Percentiles rank a stretch among this genome's conserved stretches.
phyloP scores from a whole-genome alignment of 1,140 invertebrate genomes.

The Episyrphus balteatus region DNA sequence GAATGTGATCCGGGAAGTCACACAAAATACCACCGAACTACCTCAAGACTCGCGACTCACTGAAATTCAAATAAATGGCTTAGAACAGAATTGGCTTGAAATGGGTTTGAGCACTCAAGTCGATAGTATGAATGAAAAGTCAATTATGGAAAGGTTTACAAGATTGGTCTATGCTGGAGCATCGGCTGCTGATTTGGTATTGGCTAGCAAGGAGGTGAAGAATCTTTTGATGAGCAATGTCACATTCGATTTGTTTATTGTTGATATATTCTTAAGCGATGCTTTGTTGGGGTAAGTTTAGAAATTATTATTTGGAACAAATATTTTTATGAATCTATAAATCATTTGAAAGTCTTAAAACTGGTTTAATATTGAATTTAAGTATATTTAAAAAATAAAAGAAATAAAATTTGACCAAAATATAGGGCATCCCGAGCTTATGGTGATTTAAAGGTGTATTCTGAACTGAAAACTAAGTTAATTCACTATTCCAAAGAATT shows the following conservation, averaged over 20 bases:
- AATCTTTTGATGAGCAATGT: slow-evolving; percentile 23
- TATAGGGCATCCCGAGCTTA: too few species aligned
- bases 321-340: not conserved
- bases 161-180: slow-evolving; percentile 28
- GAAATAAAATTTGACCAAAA: too few species aligned
- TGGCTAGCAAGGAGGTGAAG: slow-evolving; percentile 18
- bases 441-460: too few species aligned
- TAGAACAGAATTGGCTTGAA: slow-evolving; percentile 37
- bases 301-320: not conserved
- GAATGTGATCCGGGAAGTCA: slow-evolving; percentile 5
- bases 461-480: too few species aligned
- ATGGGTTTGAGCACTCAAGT: slow-evolving; percentile 32
- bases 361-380: too few species aligned
- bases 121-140: slow-evolving; percentile 21
- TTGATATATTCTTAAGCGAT: slow-evolving; percentile 30
- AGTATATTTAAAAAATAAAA: too few species aligned
- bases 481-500: too few species aligned
- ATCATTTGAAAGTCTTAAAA: too few species aligned
- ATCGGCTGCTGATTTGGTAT: slow-evolving; percentile 23
- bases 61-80: slow-evolving; percentile 22
- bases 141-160: slow-evolving; percentile 24
- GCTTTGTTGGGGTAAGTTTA: slow-evolving; percentile 25
- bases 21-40: slow-evolving; percentile 7
- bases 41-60: slow-evolving; percentile 16
- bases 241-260: slow-evolving; percentile 26